Conservation (phyloP, 1,140 invertebrate genomes). For the Stegodyphus mimosarum region DNA sequence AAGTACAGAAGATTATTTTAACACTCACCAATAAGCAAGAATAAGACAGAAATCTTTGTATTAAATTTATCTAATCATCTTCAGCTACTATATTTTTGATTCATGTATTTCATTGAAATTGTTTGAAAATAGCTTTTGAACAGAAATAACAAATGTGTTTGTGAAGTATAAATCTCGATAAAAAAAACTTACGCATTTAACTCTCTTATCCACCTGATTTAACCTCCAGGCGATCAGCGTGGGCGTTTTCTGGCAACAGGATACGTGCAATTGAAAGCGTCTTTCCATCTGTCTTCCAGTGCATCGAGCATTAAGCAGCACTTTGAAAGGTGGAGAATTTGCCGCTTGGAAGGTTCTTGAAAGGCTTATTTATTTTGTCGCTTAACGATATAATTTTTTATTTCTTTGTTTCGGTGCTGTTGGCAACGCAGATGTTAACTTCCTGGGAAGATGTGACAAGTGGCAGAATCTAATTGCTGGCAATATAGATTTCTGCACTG, state of each 20-base stretch:
- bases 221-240: background rate
- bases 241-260: constrained; percentile 35
- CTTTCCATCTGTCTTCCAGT: constrained; percentile 41
- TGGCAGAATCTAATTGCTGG: constrained; percentile 15
- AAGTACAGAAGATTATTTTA: no score
- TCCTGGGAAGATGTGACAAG: constrained; percentile 25
- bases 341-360: background rate
- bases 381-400: background rate
- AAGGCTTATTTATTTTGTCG: background rate
- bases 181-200: no score
- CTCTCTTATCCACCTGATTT: no score
- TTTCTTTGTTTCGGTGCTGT: background rate
- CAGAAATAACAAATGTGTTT: no score
- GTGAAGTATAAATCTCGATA: no score
- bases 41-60: no score
- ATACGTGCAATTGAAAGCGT: constrained; percentile 45
- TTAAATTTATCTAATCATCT: no score
- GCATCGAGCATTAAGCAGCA: constrained; percentile 22
- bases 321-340: constrained; percentile 28
- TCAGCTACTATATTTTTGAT: no score
- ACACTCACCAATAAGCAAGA: no score
- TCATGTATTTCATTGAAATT: no score
- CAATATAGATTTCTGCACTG: background rate
- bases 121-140: no score
- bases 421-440: constrained; percentile 9